Conservation (phyloP, 2,888 invertebrate genomes). For the Pollenia griseotomentosa region DNA sequence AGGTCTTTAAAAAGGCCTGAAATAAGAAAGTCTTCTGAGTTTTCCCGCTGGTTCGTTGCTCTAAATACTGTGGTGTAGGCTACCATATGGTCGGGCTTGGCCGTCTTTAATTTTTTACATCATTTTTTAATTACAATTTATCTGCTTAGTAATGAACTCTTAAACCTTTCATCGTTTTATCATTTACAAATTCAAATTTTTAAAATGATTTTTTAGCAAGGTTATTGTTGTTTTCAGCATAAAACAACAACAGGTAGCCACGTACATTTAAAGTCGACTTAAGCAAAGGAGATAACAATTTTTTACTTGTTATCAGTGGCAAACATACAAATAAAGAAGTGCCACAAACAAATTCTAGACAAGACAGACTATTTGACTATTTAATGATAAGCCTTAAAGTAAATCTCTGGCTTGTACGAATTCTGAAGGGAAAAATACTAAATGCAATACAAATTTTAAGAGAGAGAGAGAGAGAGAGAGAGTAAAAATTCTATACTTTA, state of each 20-base stretch:
- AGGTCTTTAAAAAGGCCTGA: too few relatives aligned
- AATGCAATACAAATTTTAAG: background rate
- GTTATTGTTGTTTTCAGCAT: background rate
- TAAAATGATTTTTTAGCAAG: background rate
- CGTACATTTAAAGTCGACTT: background rate
- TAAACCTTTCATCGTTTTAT: background rate
- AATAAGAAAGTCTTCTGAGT: too few relatives aligned
- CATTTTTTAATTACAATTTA: too few relatives aligned
- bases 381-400: background rate
- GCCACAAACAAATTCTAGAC: constrained; percentile 17
- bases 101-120: too few relatives aligned
- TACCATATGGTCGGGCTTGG: too few relatives aligned
- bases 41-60: too few relatives aligned
- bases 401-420: background rate
- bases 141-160: too few relatives aligned
- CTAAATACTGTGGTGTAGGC: too few relatives aligned
- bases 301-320: constrained; percentile 36
- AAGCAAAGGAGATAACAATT: constrained; percentile 21
- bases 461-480: background rate
- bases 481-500: too few relatives aligned
- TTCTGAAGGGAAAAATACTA: background rate
- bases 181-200: background rate
- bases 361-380: background rate
- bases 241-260: background rate
- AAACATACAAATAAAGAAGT: constrained; percentile 44